Evolutionary conservation across 2,888 invertebrate genomes (phyloP).

Genomic region (Perizoma affinitatum): DNA sequence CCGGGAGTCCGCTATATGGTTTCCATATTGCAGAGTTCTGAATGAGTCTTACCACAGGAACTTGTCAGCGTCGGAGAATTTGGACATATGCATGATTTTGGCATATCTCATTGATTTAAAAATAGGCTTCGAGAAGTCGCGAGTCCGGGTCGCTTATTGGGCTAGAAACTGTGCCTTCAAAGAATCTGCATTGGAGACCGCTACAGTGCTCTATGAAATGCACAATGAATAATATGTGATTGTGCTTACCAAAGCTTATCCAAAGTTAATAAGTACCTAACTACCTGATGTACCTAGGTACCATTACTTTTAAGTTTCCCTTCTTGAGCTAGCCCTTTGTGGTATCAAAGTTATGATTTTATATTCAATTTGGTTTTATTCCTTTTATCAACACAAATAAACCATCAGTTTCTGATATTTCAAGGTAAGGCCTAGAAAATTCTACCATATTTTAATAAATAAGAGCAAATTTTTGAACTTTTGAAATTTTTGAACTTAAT

Average conservation of each 20-base stretch:
- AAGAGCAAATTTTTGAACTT: too few relatives aligned
- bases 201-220: constrained; percentile 9
- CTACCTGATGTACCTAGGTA: constrained; percentile 1
- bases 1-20: constrained; percentile 16
- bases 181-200: constrained; percentile 5
- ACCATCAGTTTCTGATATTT: not conserved
- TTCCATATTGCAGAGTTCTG: constrained; percentile 27
- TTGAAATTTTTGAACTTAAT: too few relatives aligned
- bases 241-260: not conserved
- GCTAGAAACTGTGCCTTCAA: constrained; percentile 11
- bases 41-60: constrained; percentile 16
- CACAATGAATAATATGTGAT: not conserved
- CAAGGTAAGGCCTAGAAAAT: not conserved
- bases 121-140: constrained; percentile 26
- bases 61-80: constrained; percentile 21
- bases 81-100: constrained; percentile 18
- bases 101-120: constrained; percentile 29
- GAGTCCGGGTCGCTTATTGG: constrained; percentile 24
- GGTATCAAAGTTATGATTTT: constrained; percentile 3
- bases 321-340: not conserved
- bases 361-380: not conserved
- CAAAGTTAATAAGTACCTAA: constrained; percentile 1
- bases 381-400: not conserved
- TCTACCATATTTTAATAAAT: too few relatives aligned
- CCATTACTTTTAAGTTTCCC: not conserved